Percentiles rank a stretch among this genome's conserved stretches.
Conservation (phyloP, 2,888 invertebrate genomes). For the Agrilus cyanescens region DNA sequence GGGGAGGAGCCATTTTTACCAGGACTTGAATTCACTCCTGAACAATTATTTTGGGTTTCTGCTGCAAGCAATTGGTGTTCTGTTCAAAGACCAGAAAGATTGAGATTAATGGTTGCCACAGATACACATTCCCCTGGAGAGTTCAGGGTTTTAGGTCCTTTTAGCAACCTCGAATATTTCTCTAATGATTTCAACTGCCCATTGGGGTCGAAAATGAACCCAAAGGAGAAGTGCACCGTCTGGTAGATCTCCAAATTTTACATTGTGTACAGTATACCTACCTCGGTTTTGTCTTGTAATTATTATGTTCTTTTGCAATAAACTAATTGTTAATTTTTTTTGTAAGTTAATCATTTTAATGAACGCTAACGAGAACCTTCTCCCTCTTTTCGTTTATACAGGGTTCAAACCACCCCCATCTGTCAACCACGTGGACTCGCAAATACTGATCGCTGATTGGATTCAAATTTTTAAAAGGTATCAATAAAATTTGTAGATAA, state of each 20-base stretch:
- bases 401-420: too few relatives aligned
- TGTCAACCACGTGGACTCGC: too few relatives aligned
- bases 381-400: too few relatives aligned
- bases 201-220: conserved; percentile 41
- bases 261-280: too few relatives aligned
- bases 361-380: too few relatives aligned
- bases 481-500: too few relatives aligned
- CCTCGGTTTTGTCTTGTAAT: too few relatives aligned
- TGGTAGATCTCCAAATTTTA: conserved; percentile 33
- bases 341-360: too few relatives aligned
- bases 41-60: conserved; percentile 47
- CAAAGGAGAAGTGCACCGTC: conserved; percentile 41
- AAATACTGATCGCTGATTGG: too few relatives aligned
- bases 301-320: too few relatives aligned
- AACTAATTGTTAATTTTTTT: too few relatives aligned
- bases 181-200: conserved; percentile 44
- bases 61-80: conserved; percentile 76
- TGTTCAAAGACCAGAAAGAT: conserved; percentile 46
- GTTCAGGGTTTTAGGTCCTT: conserved; percentile 43
- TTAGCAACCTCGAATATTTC: conserved; percentile 45
- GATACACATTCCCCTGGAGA: conserved; percentile 56
- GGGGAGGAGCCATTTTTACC: conserved; percentile 55
- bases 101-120: conserved; percentile 62
- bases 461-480: too few relatives aligned
- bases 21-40: conserved; percentile 53